Percentiles rank a stretch among this genome's conserved stretches.
phyloP scores from a whole-genome alignment of 2,797 vertebrate genomes.

The Urocyon cinereoargenteus region DNA sequence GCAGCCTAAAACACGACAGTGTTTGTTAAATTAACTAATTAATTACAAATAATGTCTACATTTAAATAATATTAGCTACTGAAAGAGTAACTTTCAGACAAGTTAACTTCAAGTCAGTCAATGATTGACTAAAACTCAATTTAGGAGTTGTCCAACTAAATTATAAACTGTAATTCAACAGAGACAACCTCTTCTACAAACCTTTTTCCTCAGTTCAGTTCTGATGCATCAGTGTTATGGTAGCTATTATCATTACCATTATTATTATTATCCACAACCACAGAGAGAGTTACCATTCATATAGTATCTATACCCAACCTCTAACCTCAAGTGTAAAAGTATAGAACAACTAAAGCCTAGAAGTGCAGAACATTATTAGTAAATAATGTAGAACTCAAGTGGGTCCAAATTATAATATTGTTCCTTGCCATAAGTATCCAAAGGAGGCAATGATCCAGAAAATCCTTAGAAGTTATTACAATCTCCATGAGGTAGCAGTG shows the following conservation, averaged over 20 bases:
- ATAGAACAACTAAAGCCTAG: neutral
- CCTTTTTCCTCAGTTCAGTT: neutral
- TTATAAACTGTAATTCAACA: neutral
- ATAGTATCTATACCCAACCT: neutral
- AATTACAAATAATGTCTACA: neutral
- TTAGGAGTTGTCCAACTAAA: neutral
- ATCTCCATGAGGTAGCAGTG: neutral
- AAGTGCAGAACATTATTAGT: neutral
- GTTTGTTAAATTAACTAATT: slow-evolving; percentile 9
- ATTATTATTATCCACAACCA: neutral
- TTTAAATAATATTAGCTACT: slow-evolving; percentile 18
- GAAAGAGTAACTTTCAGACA: slow-evolving; percentile 24
- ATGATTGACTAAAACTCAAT: neutral
- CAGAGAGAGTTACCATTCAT: neutral
- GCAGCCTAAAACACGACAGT: neutral
- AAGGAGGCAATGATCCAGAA: neutral
- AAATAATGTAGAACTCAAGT: neutral
- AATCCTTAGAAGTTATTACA: neutral
- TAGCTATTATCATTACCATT: neutral
- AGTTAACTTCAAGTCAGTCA: neutral
- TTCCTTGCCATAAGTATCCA: neutral
- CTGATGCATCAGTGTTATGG: neutral
- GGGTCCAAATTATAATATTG: neutral
- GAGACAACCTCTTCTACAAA: neutral
- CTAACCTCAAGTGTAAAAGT: neutral